Percentiles rank a stretch among this genome's conserved stretches.
Conservation (phyloP, 1,140 invertebrate genomes). For the Hycleus cichorii region DNA sequence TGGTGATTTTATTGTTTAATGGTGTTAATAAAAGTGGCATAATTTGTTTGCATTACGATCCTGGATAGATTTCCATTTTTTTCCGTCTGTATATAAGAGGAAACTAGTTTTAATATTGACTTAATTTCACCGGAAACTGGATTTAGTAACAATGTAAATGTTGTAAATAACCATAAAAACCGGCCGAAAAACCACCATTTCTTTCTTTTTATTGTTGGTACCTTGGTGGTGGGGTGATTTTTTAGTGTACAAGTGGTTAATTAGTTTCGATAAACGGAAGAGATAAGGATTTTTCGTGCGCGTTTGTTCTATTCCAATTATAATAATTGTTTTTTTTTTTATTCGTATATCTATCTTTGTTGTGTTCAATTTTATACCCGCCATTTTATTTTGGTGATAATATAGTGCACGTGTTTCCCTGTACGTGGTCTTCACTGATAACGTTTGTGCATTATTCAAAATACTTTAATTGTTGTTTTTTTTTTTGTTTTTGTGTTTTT, state of each 20-base stretch:
- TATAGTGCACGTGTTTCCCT: too few species aligned
- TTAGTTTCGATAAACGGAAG: constrained; percentile 6
- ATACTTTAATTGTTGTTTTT: too few species aligned
- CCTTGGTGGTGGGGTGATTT: too few species aligned
- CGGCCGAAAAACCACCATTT: constrained; percentile 13
- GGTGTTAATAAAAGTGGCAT: too few species aligned
- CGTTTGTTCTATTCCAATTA: neutral
- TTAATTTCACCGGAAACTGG: neutral
- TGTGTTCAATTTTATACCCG: too few species aligned
- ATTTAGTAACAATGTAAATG: neutral
- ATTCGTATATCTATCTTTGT: too few species aligned
- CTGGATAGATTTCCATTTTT: neutral
- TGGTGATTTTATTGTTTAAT: neutral
- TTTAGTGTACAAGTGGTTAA: too few species aligned
- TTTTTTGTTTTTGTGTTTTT: too few species aligned
- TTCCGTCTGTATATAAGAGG: neutral
- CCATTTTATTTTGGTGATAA: too few species aligned
- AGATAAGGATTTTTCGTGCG: neutral
- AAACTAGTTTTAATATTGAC: neutral
- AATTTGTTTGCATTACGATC: too few species aligned
- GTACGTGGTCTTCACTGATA: too few species aligned
- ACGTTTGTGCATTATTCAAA: too few species aligned
- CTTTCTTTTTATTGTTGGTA: neutral
- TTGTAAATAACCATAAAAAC: constrained; percentile 20
- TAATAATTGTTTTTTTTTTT: neutral